A percentile compares a stretch with the other conserved stretches of the same genome.
Evolutionary conservation across 2,888 invertebrate genomes (phyloP).

Genomic region (Microctonus aethiopoides): DNA sequence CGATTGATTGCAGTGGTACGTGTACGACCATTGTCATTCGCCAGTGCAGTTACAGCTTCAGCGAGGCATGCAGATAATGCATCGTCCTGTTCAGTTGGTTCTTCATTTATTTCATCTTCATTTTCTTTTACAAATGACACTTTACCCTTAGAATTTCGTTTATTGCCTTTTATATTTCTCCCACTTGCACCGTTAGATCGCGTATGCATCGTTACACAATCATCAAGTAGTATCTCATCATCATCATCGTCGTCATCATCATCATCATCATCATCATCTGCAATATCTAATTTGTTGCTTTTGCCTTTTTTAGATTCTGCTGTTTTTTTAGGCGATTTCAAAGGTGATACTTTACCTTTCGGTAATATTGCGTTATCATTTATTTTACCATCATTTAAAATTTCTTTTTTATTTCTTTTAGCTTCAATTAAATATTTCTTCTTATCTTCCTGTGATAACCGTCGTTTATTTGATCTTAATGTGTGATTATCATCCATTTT

Average conservation of each 20-base stretch:
- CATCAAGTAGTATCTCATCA: background rate
- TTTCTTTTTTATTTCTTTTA: constrained; percentile 33
- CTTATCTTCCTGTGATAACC: constrained; percentile 52
- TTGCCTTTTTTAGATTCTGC: constrained; percentile 23
- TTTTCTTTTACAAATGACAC: constrained; percentile 48
- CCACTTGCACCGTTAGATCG: constrained; percentile 35
- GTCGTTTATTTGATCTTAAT: constrained; percentile 52
- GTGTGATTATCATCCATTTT: constrained; percentile 41
- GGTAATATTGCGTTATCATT: background rate
- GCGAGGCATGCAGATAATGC: constrained; percentile 63
- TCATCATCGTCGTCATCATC: background rate
- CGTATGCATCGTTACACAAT: background rate
- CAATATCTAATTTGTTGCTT: background rate
- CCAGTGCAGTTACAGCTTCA: constrained; percentile 62
- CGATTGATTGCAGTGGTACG: constrained; percentile 46
- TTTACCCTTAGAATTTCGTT: constrained; percentile 54
- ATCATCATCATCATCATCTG: background rate
- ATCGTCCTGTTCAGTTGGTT: constrained; percentile 32
- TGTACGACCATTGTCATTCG: constrained; percentile 51
- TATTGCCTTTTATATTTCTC: constrained; percentile 42
- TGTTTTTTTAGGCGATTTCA: constrained; percentile 27
- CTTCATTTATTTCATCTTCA: constrained; percentile 33
- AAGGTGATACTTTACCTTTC: constrained; percentile 5
- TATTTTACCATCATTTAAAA: constrained; percentile 18
- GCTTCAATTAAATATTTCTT: constrained; percentile 27